Evolutionary conservation across 2,888 invertebrate genomes (phyloP).

Genomic region (Stenolophus ochropezus): DNA sequence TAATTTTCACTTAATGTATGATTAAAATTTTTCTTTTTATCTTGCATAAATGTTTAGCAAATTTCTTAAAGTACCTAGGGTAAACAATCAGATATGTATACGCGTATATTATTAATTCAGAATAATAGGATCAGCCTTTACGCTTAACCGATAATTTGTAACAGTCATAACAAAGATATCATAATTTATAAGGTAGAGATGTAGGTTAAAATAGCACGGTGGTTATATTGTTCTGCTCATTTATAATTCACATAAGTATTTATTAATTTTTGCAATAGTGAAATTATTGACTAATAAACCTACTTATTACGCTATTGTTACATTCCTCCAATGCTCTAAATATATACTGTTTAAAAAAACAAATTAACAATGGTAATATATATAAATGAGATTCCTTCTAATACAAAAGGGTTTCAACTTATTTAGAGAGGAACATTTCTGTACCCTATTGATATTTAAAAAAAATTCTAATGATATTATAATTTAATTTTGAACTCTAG

Average conservation of each 20-base stretch:
- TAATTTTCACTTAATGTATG: no score
- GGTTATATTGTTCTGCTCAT: conserved; percentile 13
- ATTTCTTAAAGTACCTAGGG: neutral
- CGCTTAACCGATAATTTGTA: neutral
- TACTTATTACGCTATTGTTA: neutral
- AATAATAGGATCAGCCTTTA: neutral
- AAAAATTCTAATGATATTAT: no score
- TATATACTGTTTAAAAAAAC: neutral
- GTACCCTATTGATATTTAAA: no score
- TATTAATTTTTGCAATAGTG: conserved; percentile 2
- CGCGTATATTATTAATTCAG: neutral
- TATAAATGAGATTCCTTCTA: no score
- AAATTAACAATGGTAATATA: neutral
- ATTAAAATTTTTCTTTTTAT: no score
- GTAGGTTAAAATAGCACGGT: conserved; percentile 23
- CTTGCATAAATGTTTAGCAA: neutral
- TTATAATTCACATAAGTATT: conserved; percentile 13
- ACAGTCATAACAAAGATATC: conserved; percentile 32
- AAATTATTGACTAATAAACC: neutral
- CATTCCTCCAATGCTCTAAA: neutral
- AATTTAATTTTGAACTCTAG: no score
- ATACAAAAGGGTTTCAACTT: no score
- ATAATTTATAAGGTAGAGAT: conserved; percentile 15
- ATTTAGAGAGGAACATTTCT: no score
- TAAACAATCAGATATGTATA: neutral